phyloP scores from a whole-genome alignment of 2,888 invertebrate genomes.

The Meganola albula region DNA sequence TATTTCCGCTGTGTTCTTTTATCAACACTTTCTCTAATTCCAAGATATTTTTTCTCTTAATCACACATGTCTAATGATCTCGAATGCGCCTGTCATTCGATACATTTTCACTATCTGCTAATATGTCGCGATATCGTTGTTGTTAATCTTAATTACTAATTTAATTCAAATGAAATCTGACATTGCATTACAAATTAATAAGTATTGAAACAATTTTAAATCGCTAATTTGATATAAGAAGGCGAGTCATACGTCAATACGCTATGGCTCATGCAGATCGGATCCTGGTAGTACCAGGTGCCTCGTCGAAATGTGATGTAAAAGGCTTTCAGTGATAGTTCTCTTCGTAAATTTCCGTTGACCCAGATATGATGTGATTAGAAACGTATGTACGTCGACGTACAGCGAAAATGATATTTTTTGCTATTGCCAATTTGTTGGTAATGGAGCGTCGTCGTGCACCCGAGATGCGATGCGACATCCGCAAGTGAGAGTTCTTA shows the following conservation, averaged over 20 bases:
- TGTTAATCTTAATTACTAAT: conserved; percentile 63
- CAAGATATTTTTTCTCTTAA: conserved; percentile 38
- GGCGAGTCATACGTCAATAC: conserved; percentile 41
- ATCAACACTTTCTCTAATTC: conserved; percentile 64
- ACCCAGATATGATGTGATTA: conserved; percentile 73
- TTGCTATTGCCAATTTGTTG: conserved; percentile 67
- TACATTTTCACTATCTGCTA: conserved; percentile 54
- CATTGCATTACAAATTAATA: conserved; percentile 55
- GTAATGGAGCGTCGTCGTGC: conserved; percentile 61
- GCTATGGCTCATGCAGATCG: conserved; percentile 45
- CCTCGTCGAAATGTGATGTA: conserved; percentile 60
- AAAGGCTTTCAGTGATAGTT: conserved; percentile 69
- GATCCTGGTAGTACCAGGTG: conserved; percentile 71
- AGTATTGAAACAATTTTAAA: conserved; percentile 40
- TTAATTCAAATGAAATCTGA: conserved; percentile 49
- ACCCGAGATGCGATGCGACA: conserved; percentile 64
- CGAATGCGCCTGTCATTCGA: conserved; percentile 61
- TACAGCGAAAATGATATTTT: conserved; percentile 68
- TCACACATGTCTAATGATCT: conserved; percentile 43
- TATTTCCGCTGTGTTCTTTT: conserved; percentile 52
- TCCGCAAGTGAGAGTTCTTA: conserved; percentile 74
- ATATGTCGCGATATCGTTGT: conserved; percentile 49
- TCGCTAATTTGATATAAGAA: conserved; percentile 43
- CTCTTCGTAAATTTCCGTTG: conserved; percentile 70
- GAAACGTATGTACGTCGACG: conserved; percentile 60